Evolutionary conservation across 1,140 invertebrate species (phyloP), one percentile per base, ranked within the genome.

Genomic region (Megalonaias nervosa): DNA sequence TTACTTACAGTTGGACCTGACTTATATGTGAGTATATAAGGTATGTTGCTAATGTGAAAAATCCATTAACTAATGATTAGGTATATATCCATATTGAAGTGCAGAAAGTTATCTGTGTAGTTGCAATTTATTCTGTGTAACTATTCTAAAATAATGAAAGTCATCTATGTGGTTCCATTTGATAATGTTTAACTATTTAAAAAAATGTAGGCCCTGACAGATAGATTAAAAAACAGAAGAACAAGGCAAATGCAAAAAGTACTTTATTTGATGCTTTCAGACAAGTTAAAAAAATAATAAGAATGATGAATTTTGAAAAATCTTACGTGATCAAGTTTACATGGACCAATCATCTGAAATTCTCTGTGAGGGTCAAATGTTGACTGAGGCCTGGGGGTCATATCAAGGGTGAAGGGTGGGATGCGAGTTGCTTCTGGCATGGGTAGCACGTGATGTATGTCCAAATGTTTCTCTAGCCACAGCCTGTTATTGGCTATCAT

Each of bases 401-500:
- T 76, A 56, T 84, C 75, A 31, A 86, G 62, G n/a, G 71, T 81
- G 70, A 86, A 86, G 19, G 68, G 21, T n/a, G 64, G 66, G 31
- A 64, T 58, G 48, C 66, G 64, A 48, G 38, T 48, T 9, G 71
- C 2, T 26, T 72, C 62, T 55, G 59, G 55, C 26, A 83, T 71
- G 11, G 83, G 81, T 61, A 83, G 67, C 4, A 71, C 67, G 60
- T 78, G 78, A 38, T 84, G 75, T 15, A 89, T 84, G 59, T 88
- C 87, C 56, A 90, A 73, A 65, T 88, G 86, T 17, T 77, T 72
- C 66, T 86, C 81, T 13, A 90, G 74, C 88, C 88, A 89, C 11
- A 56, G 57, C 31, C 81, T 66, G 70, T 90, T 90, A 76, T 88
- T 86, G 21, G 70, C 21, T 14, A 90, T 74, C 60, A 89, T 68